Evolutionary conservation across 1,140 invertebrate species (phyloP), one percentile per base, ranked within the genome.

Genomic region (Listronotus oregonensis): DNA sequence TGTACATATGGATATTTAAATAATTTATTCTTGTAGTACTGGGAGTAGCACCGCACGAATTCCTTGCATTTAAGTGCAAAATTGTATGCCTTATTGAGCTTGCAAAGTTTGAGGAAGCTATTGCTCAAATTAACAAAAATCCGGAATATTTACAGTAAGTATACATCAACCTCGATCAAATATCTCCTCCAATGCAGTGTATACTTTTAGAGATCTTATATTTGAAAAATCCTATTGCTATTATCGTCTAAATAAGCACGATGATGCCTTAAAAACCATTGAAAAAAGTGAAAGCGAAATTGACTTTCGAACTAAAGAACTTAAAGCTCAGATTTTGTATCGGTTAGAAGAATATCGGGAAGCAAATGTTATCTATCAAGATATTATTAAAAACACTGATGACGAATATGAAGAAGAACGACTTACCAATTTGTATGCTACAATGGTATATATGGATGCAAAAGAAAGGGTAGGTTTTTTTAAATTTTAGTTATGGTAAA

Each of bases 381-480:
- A 94, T 59, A 87, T 96, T n/a, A 89, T 95, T 8, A 94, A 93
- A 76, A 92, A 92, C 73, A 89, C 87, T 73, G 95, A 98, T 83
- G 94, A 97, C 66, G 95, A 97, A 59, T 97, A 94, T 85, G 94
- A 96, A 77, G 89, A 94, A 78, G 96, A 98, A 80, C 85, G 96
- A 50, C 86, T 93, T 78, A 93, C 95, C 0, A 98, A 98, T 82
- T 85, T 98, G 72, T 87, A 91, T 60, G 96, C 96, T 12, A 94
- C 95, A 55, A 83, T 92, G 43, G 90, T 92, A 15, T 90, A 92
- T 71, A 80, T 96, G n/a, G 81, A 83, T n/a, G 67, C 80, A 44
- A 80, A 84, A 63, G 83, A 83, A 70, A 85, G 84, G 40, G 87
- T 89, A 80, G 32, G n/a, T 39, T n/a, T 49, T 1, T 27, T n/a